A percentile compares a stretch with the other conserved stretches of the same genome.
Conservation (phyloP, 1,140 invertebrate genomes). For the Coenobita brevimanus region DNA sequence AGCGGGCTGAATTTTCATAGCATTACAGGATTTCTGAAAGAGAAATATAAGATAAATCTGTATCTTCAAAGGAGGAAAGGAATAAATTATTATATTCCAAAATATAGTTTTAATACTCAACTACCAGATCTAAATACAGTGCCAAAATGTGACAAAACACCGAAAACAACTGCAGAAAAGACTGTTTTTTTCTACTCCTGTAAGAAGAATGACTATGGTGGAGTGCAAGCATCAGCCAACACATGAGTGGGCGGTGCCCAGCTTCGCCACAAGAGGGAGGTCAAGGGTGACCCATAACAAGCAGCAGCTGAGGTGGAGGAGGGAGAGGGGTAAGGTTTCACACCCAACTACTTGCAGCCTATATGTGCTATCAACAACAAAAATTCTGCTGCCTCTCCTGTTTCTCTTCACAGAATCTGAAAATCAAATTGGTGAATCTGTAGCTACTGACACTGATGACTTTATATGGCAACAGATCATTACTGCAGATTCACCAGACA, state of each 20-base stretch:
- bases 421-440: too few species aligned
- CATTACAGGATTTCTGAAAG: slow-evolving; percentile 63
- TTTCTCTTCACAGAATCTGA: too few species aligned
- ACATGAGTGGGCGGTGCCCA: background rate
- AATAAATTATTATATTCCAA: background rate
- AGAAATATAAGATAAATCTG: slow-evolving; percentile 48
- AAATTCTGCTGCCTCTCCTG: too few species aligned
- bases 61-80: background rate
- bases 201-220: background rate
- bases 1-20: slow-evolving; percentile 38
- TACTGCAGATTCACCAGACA: too few species aligned
- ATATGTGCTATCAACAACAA: background rate
- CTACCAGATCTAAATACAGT: too few species aligned
- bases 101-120: background rate
- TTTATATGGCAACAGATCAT: too few species aligned
- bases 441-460: too few species aligned
- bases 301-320: background rate
- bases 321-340: background rate
- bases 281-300: slow-evolving; percentile 31
- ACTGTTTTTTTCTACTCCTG: background rate
- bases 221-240: background rate
- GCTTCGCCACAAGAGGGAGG: slow-evolving; percentile 49
- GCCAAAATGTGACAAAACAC: too few species aligned
- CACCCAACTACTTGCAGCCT: slow-evolving; percentile 15
- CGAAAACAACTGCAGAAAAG: background rate